phyloP scores from a whole-genome alignment of 1,140 invertebrate genomes.

The Leptestheria dahalacensis region DNA sequence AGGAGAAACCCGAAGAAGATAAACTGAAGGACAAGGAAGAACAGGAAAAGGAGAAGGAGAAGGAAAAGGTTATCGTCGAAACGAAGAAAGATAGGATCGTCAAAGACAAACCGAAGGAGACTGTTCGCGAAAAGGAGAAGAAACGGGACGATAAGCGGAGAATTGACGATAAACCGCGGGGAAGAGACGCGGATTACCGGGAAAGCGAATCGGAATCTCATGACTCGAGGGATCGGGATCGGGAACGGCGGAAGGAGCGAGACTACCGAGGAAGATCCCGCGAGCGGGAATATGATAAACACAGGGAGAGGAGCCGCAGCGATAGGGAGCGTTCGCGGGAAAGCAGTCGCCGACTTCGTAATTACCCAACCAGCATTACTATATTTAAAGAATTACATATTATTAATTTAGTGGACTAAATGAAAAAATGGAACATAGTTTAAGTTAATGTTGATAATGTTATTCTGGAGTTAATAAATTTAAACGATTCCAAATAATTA shows the following conservation, averaged over 20 bases:
- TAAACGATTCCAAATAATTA: too few relatives aligned
- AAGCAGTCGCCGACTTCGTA: conserved; percentile 2
- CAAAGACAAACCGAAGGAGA: conserved; percentile 30
- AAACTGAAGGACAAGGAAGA: conserved; percentile 16
- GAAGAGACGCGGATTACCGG: background rate
- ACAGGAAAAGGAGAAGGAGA: conserved; percentile 23
- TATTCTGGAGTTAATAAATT: too few relatives aligned
- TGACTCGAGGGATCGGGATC: conserved; percentile 26
- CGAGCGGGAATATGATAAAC: conserved; percentile 7
- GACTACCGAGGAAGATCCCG: conserved; percentile 16
- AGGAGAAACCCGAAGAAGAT: conserved; percentile 10
- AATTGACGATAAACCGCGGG: background rate
- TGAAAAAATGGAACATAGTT: too few relatives aligned
- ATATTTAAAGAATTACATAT: too few relatives aligned
- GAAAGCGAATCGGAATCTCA: background rate
- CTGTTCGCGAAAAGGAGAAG: conserved; percentile 29
- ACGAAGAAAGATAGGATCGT: conserved; percentile 16
- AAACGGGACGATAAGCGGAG: conserved; percentile 6
- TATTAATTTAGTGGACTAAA: too few relatives aligned
- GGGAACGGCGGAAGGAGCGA: conserved; percentile 18
- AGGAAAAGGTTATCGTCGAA: conserved; percentile 20
- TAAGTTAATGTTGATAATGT: too few relatives aligned
- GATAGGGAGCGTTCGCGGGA: background rate
- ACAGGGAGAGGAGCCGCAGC: conserved; percentile 5
- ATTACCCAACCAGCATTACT: background rate